Evolutionary conservation across 1,140 invertebrate genomes (phyloP).

Genomic region (Penaeus japonicus): DNA sequence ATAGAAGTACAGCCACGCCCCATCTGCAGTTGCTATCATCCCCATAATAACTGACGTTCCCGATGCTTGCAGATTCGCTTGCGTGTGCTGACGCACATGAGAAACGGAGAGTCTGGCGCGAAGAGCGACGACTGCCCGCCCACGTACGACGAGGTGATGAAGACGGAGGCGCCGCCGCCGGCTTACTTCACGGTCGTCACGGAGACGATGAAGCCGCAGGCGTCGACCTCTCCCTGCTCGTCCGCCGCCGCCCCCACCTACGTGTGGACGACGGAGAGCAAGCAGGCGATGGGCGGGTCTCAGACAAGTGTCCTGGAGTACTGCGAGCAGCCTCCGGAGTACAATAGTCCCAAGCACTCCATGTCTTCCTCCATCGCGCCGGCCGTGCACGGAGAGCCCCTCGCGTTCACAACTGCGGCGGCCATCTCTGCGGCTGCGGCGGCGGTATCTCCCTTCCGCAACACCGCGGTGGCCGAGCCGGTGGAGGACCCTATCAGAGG

Average conservation of each 20-base stretch:
- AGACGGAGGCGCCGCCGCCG: constrained; percentile 39
- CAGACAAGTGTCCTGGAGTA: background rate
- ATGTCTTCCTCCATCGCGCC: constrained; percentile 28
- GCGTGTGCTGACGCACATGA: constrained; percentile 31
- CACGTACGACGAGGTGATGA: constrained; percentile 45
- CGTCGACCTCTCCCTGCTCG: background rate
- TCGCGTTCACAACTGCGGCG: constrained; percentile 19
- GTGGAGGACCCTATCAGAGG: constrained; percentile 43
- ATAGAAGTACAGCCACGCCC: no score
- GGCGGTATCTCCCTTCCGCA: background rate
- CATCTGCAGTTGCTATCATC: no score
- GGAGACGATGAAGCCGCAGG: constrained; percentile 3
- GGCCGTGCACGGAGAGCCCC: background rate
- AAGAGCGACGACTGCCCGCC: constrained; percentile 31
- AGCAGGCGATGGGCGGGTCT: background rate
- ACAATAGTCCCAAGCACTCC: constrained; percentile 29
- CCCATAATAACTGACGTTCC: no score
- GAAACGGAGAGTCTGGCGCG: background rate
- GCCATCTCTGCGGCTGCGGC: background rate
- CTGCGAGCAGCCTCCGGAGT: constrained; percentile 19
- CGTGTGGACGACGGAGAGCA: background rate
- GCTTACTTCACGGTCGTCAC: constrained; percentile 41
- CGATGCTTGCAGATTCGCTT: constrained; percentile 19
- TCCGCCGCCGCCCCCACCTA: background rate
- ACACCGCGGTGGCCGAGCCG: background rate